Evolutionary conservation across 2,797 vertebrate genomes (phyloP).

Genomic region (Clarias laeviceps): DNA sequence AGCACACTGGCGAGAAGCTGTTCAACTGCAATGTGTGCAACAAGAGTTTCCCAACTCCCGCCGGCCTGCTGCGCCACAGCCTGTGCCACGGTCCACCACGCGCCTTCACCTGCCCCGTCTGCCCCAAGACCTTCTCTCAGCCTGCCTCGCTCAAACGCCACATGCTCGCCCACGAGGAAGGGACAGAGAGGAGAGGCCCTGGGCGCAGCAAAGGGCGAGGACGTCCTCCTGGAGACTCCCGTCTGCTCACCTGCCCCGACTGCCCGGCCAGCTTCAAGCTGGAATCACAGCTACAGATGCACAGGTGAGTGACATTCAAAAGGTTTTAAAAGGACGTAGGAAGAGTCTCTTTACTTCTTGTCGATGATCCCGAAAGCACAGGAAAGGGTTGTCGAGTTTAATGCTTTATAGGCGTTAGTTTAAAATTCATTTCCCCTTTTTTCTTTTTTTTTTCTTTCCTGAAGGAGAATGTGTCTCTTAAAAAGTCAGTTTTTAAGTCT

Average conservation of each 20-base stretch:
- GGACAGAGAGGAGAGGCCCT: conserved; percentile 9
- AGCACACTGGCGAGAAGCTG: conserved; percentile 89
- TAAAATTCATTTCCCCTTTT: background rate
- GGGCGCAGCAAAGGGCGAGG: conserved; percentile 64
- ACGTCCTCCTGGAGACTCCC: conserved; percentile 37
- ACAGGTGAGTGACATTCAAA: conserved; percentile 68
- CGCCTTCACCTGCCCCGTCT: conserved; percentile 81
- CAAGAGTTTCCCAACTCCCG: conserved; percentile 87
- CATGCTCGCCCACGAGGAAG: conserved; percentile 71
- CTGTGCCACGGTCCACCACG: conserved; percentile 84
- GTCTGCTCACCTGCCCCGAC: conserved; percentile 78
- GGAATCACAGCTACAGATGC: conserved; percentile 76
- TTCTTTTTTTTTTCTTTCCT: background rate
- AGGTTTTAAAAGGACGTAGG: background rate
- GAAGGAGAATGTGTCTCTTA: conserved; percentile 4
- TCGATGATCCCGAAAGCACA: background rate
- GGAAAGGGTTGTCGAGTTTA: background rate
- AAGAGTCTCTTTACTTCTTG: background rate
- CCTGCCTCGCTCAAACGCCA: conserved; percentile 85
- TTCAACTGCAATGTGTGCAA: conserved; percentile 85
- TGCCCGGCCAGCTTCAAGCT: conserved; percentile 87
- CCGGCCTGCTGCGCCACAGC: conserved; percentile 88
- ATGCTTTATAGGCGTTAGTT: background rate
- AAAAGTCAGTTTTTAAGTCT: conserved; percentile 10
- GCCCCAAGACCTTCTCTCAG: conserved; percentile 81